Evolutionary conservation across 2,113 vertebrate species (phyloP).

Genomic region (Puffinus mauretanicus): DNA sequence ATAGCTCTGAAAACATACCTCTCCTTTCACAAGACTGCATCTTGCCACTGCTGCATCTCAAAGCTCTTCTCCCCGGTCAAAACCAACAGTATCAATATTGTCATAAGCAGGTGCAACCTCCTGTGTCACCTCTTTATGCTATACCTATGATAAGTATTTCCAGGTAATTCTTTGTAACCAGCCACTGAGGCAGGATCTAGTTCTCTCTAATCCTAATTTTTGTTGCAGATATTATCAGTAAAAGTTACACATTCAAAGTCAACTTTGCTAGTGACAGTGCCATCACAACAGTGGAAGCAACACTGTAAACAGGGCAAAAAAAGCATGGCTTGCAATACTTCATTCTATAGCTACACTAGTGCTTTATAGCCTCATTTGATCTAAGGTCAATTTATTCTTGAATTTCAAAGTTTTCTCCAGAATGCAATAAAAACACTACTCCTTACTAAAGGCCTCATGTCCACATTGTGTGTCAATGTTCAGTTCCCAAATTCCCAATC

Average conservation of each 20-base stretch:
- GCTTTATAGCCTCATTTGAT: not conserved
- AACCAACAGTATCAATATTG: not conserved
- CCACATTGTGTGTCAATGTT: not conserved
- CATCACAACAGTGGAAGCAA: not conserved
- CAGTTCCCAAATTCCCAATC: not conserved
- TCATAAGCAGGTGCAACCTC: not conserved
- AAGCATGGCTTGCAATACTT: not conserved
- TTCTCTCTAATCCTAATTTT: not conserved
- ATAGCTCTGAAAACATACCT: not conserved
- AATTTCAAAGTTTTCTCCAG: not conserved
- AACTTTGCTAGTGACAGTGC: not conserved
- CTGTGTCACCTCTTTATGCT: not conserved
- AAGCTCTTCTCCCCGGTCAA: not conserved
- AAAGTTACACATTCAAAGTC: not conserved
- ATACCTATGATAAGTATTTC: not conserved
- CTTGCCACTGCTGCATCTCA: not conserved
- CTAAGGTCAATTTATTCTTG: not conserved
- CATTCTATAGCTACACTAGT: not conserved
- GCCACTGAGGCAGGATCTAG: not conserved
- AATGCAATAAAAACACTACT: not conserved
- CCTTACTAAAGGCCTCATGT: not conserved
- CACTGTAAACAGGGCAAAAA: not conserved
- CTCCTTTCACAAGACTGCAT: not conserved
- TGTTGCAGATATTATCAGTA: not conserved
- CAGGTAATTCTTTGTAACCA: not conserved